Conservation (phyloP, 1,140 invertebrate genomes). For the Argopecten irradians region DNA sequence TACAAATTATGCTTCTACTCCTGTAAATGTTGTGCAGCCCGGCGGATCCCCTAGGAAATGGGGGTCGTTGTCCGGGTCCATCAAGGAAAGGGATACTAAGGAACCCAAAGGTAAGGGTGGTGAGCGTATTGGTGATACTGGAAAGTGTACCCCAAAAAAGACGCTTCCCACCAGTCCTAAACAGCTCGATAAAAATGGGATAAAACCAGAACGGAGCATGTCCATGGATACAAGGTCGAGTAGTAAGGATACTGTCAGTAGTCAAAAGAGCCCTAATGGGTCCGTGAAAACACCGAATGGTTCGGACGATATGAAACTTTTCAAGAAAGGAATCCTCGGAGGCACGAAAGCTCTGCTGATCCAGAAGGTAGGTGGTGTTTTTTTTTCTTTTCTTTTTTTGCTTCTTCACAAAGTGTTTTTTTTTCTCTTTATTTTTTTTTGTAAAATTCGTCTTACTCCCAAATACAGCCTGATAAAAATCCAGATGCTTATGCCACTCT, state of each 20-base stretch:
- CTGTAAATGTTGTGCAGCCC: neutral
- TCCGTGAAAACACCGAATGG: constrained; percentile 32
- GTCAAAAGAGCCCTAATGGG: constrained; percentile 40
- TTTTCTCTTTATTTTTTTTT: too few relatives aligned
- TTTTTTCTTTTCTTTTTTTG: too few relatives aligned
- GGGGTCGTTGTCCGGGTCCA: neutral
- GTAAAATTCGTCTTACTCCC: too few relatives aligned
- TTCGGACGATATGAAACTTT: constrained; percentile 27
- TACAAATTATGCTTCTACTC: neutral
- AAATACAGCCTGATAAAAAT: too few relatives aligned
- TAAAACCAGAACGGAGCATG: neutral
- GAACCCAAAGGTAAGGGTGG: constrained; percentile 40
- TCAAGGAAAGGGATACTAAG: neutral
- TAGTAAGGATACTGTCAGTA: neutral
- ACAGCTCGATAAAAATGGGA: constrained; percentile 24
- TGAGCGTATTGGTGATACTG: constrained; percentile 37
- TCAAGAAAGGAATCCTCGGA: constrained; percentile 38
- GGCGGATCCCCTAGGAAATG: neutral
- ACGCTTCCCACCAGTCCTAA: constrained; percentile 27
- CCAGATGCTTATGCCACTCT: too few relatives aligned
- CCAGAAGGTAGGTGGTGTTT: constrained; percentile 52
- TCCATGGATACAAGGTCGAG: neutral
- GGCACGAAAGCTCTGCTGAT: constrained; percentile 48
- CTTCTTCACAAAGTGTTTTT: too few relatives aligned
- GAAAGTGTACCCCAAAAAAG: constrained; percentile 48